Evolutionary conservation across 1,140 invertebrate genomes (phyloP), one percentile per base, ranked within the genome.

Genomic region (Conus betulinus): DNA sequence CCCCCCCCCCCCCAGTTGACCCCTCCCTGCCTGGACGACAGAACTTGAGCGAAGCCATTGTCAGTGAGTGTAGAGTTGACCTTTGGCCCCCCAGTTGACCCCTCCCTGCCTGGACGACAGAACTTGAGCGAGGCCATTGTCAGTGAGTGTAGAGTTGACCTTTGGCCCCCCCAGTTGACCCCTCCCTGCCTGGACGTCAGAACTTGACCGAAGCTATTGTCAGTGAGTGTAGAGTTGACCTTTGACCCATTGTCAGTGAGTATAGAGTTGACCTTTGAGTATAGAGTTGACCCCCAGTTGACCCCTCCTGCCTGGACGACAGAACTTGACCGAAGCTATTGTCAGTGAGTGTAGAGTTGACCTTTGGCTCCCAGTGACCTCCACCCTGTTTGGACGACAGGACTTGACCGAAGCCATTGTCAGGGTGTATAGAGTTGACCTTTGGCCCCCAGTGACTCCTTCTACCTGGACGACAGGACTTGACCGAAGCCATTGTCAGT

Each of bases 401-500:
- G 91, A 95, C 90, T 85, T 95, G 5, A 94, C 94, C 15, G 87
- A 89, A n/a, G 90, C 93, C 13, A 89, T 94, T 60, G 95, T 94
- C 89, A 91, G 95, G 95, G 92, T 63, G 89, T 85, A 39, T n/a
- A n/a, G n/a, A n/a, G n/a, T n/a, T n/a, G n/a, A n/a, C n/a, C n/a
- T n/a, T n/a, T n/a, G n/a, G n/a, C n/a, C n/a, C n/a, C n/a, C n/a
- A n/a, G n/a, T n/a, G 90, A 92, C 74, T 87, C 88, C 55, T 57
- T 23, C 91, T 94, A 63, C 91, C 88, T 79, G n/a, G 95, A 63
- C 91, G 96, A 67, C 91, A 95, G 89, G 91, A 95, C 90, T 85
- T 95, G 5, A 94, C 94, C 15, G 87, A 89, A n/a, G 90, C 93
- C 13, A 89, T 94, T 60, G 95, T 94, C 89, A 91, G 95, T 95